Base-by-base conservation (phyloP, 2,113 vertebrate genomes). In the Setophaga kirtlandii region DNA sequence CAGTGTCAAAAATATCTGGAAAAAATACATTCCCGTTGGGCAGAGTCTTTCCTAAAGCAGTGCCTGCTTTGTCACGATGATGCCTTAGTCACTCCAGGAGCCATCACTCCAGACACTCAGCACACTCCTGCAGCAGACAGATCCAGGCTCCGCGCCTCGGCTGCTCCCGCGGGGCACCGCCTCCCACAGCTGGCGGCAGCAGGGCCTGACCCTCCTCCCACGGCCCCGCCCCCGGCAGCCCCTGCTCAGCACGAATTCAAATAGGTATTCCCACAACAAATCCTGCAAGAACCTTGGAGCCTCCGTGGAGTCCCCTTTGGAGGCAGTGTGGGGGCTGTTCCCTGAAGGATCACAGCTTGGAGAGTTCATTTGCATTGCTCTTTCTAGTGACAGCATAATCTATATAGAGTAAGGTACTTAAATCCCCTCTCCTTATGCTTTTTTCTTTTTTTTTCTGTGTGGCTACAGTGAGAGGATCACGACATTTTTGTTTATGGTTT, bases 1-100 rank as follows among this genome's bases (percentile, higher is more conserved):
- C 95, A 1, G 99, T 99, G 81, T 98, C 98, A 91, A 99, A 99
- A 44, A 97, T 97, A 81, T 98, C 98, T 4, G 98, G 99, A 49
- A 99, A 98, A 62, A 63, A n/a, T 11, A 93, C 94, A 37, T 96
- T 97, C n/a, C 89, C 84, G 9, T 93, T 94, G 24, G 83, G 95
- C 74, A 98, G 95, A 24, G 92, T 94, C 79, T 97, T 97, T 91
- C 97, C 98, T 91, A 98, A 95, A 85, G 78, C 67, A 5, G 97
- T 98, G 9, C 97, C 97, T 9, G 96, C 64, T n/a, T 94, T 98
- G 20, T 97, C 96, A 6, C 33, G 64, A 67, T 73, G 60, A 30
- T 97, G 9, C 98, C 96, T 44, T 96, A 96, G 91, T 98, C 97
- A 9, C 98, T 98, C 49, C 97, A 96, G 55, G 97, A 97, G 97